Evolutionary conservation across 2,797 vertebrate genomes (phyloP), one percentile per base, ranked within the genome.

Genomic region (Dipus sagitta): DNA sequence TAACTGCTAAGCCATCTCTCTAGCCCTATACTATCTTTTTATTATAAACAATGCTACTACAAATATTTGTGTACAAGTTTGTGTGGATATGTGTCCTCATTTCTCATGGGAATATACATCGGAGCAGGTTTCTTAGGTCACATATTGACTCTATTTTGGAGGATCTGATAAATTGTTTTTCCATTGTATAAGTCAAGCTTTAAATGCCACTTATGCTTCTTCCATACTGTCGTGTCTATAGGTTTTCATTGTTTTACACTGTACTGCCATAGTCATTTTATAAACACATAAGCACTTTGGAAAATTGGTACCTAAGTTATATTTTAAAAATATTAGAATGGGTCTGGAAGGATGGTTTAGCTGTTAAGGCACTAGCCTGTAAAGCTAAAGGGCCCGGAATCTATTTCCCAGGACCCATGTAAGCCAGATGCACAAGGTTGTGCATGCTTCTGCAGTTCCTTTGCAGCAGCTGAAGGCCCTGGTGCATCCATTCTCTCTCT

Each of bases 111-210:
- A 42, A 26, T 74, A 81, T 78, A 79, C 58, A 18, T 64, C 60
- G 28, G 30, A 67, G n/a, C 79, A 79, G 67, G 86, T 92, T 30
- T 92, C 47, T 70, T 84, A 62, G 65, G 11, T 90, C 68, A 72
- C 68, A 80, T 15, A 10, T 11, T 42, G 62, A 68, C 5, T 70
- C 24, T 32, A 65, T 12, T 90, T 85, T 34, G 90, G 78, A 92
- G 79, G 52, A 89, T 38, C 2, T 67, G 28, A 21, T 67, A 32
- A 71, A 71, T 13, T 88, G 10, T 90, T 91, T 91, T 91, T 58
- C 7, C 47, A 80, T 47, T 67, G 34, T 79, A 9, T 70, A 89
- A 87, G 5, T 23, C 87, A 13, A 75, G 12, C 90, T 93, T 92
- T 13, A 23, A 92, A 32, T 8, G 7, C 15, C 64, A n/a, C 26